phyloP scores from a whole-genome alignment of 2,113 vertebrate genomes.

The Sylvilagus bachmani region DNA sequence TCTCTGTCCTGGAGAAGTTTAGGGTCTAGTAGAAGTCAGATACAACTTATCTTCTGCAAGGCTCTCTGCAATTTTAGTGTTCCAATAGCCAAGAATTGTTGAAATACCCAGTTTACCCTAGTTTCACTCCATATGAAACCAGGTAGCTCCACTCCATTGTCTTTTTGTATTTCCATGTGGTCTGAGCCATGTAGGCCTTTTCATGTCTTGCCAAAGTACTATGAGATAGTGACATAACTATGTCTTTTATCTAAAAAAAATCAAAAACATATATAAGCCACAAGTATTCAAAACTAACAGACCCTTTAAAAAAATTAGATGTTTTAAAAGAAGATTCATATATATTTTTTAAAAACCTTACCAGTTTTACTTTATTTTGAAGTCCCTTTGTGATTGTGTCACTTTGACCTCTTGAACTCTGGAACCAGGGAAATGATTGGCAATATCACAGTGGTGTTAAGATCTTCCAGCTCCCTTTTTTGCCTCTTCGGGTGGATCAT shows the following conservation, averaged over 20 bases:
- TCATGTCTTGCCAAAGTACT: neutral
- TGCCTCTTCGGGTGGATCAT: neutral
- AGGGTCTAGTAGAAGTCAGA: neutral
- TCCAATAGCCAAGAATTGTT: neutral
- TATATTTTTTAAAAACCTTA: neutral
- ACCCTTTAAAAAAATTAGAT: neutral
- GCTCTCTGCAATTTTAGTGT: neutral
- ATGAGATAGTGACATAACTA: neutral
- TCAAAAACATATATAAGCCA: neutral
- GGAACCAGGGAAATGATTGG: neutral
- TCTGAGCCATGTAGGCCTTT: neutral
- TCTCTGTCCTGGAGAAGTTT: neutral
- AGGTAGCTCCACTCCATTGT: too few species aligned
- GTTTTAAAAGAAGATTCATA: conserved; percentile 28
- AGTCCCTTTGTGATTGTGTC: neutral
- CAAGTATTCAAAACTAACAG: neutral
- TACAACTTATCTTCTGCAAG: neutral
- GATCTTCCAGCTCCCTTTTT: neutral
- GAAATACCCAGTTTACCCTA: neutral
- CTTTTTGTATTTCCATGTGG: neutral
- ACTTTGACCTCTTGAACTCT: neutral
- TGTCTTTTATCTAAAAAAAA: conserved; percentile 28
- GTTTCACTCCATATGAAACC: neutral
- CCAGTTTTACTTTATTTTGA: neutral
- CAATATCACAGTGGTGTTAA: neutral